Evolutionary conservation across 2,797 vertebrate genomes (phyloP).

Genomic region (Hypotaenidia philippensis): DNA sequence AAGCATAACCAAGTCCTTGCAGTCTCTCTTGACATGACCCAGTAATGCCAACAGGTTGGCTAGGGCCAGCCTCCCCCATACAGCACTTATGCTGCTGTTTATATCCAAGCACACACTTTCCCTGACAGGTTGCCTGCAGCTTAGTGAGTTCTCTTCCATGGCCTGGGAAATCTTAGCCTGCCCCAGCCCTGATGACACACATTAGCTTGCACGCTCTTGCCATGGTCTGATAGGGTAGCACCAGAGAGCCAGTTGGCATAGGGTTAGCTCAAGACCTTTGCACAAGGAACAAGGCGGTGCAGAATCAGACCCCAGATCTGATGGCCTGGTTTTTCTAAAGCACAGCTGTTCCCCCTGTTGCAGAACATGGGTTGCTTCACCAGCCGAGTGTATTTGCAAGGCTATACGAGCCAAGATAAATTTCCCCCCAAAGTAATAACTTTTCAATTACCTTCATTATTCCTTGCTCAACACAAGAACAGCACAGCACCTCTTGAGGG

Average conservation of each 20-base stretch:
- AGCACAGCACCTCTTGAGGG: constrained; percentile 57
- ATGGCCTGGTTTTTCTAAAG: constrained; percentile 33
- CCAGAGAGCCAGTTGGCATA: fast-evolving
- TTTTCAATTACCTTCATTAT: constrained; percentile 72
- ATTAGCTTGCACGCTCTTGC: background rate
- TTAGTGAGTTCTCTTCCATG: background rate
- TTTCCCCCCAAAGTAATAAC: constrained; percentile 67
- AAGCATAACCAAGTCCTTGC: background rate
- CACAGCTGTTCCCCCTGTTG: background rate
- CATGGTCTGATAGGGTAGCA: background rate
- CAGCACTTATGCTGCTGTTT: background rate
- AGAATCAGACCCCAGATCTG: background rate
- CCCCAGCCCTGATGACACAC: background rate
- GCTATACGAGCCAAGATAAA: constrained; percentile 46
- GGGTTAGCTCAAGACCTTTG: background rate
- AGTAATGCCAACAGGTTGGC: background rate
- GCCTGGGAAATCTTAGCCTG: background rate
- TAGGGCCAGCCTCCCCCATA: background rate
- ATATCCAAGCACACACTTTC: background rate
- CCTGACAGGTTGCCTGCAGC: background rate
- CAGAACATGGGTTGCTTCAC: background rate
- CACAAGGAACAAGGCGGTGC: background rate
- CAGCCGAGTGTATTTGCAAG: background rate
- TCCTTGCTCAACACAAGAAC: constrained; percentile 54
- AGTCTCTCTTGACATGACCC: background rate